A percentile compares a stretch with the other conserved stretches of the same genome.
Evolutionary conservation across 2,888 invertebrate genomes (phyloP).

Genomic region (Ornithoptera priamus): DNA sequence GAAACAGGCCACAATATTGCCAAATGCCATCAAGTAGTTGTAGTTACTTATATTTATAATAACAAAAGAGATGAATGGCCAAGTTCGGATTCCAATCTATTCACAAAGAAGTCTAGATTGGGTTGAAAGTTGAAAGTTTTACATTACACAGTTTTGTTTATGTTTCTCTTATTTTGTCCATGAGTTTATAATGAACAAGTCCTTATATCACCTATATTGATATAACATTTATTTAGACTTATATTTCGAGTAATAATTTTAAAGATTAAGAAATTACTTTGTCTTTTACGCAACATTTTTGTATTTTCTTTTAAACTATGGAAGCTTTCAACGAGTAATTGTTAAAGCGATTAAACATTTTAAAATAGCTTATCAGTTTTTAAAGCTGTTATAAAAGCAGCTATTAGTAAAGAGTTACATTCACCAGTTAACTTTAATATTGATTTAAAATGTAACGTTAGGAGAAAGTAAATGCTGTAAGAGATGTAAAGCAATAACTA

Average conservation of each 20-base stretch:
- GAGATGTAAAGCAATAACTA: not conserved
- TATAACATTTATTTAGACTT: constrained; percentile 13
- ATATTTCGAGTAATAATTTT: constrained; percentile 14
- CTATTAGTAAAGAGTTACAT: not conserved
- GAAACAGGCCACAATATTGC: no score
- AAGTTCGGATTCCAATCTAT: no score
- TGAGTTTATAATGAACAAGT: constrained; percentile 17
- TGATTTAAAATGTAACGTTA: not conserved
- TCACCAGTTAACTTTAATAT: not conserved
- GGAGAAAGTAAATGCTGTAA: not conserved
- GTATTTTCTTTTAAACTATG: not conserved
- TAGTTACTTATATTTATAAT: no score
- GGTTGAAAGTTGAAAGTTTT: no score
- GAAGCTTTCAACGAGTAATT: constrained; percentile 9
- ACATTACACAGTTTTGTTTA: no score
- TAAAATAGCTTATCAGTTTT: not conserved
- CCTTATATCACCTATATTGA: constrained; percentile 16
- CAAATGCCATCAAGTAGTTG: no score
- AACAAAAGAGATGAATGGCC: no score
- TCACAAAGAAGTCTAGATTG: no score
- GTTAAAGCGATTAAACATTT: constrained; percentile 1
- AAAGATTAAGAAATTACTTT: constrained; percentile 15
- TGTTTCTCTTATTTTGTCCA: no score
- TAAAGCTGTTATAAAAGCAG: constrained; percentile 1
- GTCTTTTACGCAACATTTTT: not conserved